A percentile compares a stretch with the other conserved stretches of the same genome.
These are phyloP conservation scores for Drosophila kurseongensis DNA, from an alignment of 1,140 invertebrate species.

Conservation along the genomic window DNA sequence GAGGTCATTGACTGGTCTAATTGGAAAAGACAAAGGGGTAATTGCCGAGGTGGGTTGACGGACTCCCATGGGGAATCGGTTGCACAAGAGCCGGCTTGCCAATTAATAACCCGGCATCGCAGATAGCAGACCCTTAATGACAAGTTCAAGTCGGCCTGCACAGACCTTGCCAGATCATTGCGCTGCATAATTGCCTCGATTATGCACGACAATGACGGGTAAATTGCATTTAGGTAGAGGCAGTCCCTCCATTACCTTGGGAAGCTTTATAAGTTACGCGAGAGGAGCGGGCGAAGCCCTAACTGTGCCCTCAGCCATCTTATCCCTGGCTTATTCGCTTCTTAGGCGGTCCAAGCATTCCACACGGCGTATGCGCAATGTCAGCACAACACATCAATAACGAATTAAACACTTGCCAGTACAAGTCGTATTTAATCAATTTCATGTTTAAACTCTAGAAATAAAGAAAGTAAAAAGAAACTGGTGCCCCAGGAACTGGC, in stretches of 20 bases:
- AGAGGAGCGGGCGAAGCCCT: constrained; percentile 28
- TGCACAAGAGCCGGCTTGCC: constrained; percentile 9
- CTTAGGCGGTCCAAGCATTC: constrained; percentile 9
- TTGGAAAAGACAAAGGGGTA: constrained; percentile 46
- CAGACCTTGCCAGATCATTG: constrained; percentile 39
- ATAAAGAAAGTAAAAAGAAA: constrained; percentile 7
- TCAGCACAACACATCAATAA: constrained; percentile 60
- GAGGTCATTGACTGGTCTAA: constrained; percentile 61
- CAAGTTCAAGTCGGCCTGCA: constrained; percentile 29
- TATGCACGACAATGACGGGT: constrained; percentile 37
- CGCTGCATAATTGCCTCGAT: constrained; percentile 44
- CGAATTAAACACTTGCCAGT: constrained; percentile 64
- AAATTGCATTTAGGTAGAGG: constrained; percentile 1
- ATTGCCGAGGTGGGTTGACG: constrained; percentile 19
- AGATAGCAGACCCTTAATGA: constrained; percentile 8
- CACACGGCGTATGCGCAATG: constrained; percentile 33
- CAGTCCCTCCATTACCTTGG: background rate
- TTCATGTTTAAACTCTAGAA: constrained; percentile 56
- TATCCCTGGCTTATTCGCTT: constrained; percentile 38
- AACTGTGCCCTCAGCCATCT: constrained; percentile 37
- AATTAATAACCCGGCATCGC: constrained; percentile 14
- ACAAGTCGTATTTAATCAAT: constrained; percentile 49
- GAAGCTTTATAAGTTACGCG: constrained; percentile 42
- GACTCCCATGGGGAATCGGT: constrained; percentile 13
- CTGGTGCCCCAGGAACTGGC: constrained; percentile 20